Percentiles rank a stretch among this genome's conserved stretches.
These are phyloP conservation scores for Drosophila hamatofila DNA, from an alignment of 2,888 invertebrate species.

Conservation along the genomic window DNA sequence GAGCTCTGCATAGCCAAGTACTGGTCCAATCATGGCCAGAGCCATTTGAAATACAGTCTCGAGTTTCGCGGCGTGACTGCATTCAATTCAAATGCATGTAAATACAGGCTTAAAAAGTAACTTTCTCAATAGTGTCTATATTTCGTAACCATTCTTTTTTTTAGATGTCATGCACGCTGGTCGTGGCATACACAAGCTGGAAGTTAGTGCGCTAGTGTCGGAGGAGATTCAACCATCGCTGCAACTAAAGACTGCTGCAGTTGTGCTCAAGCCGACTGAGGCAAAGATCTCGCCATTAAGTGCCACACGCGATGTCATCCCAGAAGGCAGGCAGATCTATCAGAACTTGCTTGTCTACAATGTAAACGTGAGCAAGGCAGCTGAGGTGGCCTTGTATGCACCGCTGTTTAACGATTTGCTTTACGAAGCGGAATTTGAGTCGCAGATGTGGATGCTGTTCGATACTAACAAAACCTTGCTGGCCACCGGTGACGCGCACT, in stretches of 20 bases:
- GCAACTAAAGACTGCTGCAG: slow-evolving; percentile 90
- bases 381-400: slow-evolving; percentile 92
- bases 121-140: not conserved
- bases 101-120: slow-evolving; percentile 35
- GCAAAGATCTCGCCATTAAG: slow-evolving; percentile 92
- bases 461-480: slow-evolving; percentile 95
- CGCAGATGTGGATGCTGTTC: slow-evolving; percentile 98
- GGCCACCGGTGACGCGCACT: slow-evolving; percentile 95
- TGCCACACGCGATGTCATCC: slow-evolving; percentile 92
- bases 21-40: slow-evolving; percentile 96
- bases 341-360: slow-evolving; percentile 94
- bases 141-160: not conserved
- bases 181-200: slow-evolving; percentile 90
- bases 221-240: slow-evolving; percentile 93
- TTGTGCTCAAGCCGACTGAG: slow-evolving; percentile 92
- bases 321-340: slow-evolving; percentile 95
- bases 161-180: slow-evolving; percentile 89
- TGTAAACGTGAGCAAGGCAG: slow-evolving; percentile 92
- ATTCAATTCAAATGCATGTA: slow-evolving; percentile 87
- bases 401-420: slow-evolving; percentile 93
- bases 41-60: slow-evolving; percentile 90
- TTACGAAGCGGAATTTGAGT: slow-evolving; percentile 98
- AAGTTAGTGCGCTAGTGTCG: slow-evolving; percentile 88
- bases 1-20: slow-evolving; percentile 97
- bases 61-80: slow-evolving; percentile 92